Evolutionary conservation across 2,113 vertebrate genomes (phyloP), one percentile per base, ranked within the genome.

Genomic region (Jacana jacana): DNA sequence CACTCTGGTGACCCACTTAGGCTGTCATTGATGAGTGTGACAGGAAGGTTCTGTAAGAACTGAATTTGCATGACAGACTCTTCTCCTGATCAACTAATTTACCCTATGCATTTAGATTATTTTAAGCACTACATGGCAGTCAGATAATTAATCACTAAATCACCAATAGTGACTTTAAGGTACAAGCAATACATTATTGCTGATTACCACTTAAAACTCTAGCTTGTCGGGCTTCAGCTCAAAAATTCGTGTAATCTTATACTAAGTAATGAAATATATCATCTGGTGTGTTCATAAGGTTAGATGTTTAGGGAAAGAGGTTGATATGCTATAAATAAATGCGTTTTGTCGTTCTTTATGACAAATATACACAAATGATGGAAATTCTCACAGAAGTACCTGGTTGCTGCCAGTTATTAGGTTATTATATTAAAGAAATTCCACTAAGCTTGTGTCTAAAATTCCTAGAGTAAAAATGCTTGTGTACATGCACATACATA

Each of bases 1-100:
- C 98, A 98, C 98, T 98, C 98, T 89, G 96, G 98, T 99, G 99
- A 99, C 99, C 99, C 98, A 99, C 99, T 99, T 99, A 98, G 97
- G 97, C 97, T 99, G 99, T 99, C 99, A 99, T 98, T 98, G 98
- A 98, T 91, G 91, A 98, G 97, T 97, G 98, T 98, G 99, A 99
- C 98, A 99, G 98, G 94, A 98, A 98, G 98, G 98, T 98, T 98
- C 98, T 98, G 96, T 98, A 97, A 97, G 97, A 98, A 97, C 95
- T 97, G 97, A 98, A 98, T 98, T 98, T 98, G 97, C 98, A 98
- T 98, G 98, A 96, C 97, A 98, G 97, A 96, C 91, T 97, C 97
- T 97, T 96, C 85, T 97, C 92, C 94, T 66, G 82, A 97, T 98
- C 97, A 97, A 94, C 97, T 98, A 97, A 98, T 98, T 98, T 98